phyloP scores from a whole-genome alignment of 2,888 invertebrate species.

The Acanthosepion lycidas region DNA sequence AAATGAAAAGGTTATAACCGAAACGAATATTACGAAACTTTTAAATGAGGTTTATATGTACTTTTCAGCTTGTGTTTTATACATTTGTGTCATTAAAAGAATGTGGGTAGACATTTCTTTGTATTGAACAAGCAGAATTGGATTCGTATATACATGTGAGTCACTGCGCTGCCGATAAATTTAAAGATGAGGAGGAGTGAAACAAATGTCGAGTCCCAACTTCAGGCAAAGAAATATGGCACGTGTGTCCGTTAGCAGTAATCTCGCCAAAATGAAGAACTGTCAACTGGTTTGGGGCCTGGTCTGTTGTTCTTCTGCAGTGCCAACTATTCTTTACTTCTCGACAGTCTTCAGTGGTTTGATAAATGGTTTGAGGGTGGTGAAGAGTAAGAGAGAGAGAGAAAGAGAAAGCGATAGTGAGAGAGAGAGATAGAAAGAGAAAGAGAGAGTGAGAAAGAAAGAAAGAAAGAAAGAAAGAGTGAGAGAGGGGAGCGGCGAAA shows the following conservation, averaged over 20 bases:
- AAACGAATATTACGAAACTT: background rate
- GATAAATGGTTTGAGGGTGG: background rate
- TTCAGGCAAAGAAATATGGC: background rate
- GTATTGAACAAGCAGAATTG: too few relatives aligned
- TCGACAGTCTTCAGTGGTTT: background rate
- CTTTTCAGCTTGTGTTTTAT: background rate
- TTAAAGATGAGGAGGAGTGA: background rate
- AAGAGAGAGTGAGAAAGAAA: too few relatives aligned
- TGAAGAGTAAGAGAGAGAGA: background rate
- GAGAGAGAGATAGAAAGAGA: background rate
- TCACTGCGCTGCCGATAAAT: background rate
- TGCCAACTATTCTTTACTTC: background rate
- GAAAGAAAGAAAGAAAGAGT: too few relatives aligned
- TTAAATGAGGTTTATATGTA: background rate
- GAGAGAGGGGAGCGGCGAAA: too few relatives aligned
- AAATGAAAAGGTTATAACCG: too few relatives aligned
- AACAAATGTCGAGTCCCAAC: background rate
- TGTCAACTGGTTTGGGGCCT: background rate
- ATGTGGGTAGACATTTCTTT: background rate
- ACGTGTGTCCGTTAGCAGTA: constrained; percentile 33
- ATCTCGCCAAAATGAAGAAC: background rate
- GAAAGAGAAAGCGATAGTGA: too few relatives aligned
- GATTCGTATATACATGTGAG: background rate
- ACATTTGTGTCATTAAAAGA: too few relatives aligned
- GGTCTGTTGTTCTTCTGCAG: background rate